Conservation (phyloP, 2,113 vertebrate species). For the Coturnix japonica region DNA sequence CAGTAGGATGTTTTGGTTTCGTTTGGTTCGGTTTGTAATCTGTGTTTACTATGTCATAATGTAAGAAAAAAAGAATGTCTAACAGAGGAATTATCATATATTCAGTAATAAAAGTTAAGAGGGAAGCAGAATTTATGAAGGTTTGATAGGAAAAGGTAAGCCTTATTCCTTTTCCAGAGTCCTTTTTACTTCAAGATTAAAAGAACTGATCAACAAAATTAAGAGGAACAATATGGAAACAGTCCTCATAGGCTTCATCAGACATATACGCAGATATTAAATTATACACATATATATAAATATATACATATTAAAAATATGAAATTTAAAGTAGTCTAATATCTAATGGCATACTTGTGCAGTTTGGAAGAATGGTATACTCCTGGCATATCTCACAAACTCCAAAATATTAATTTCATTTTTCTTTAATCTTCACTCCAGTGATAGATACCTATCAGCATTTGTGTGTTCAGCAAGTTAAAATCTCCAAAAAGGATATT, state of each 20-base stretch:
- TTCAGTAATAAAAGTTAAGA: not conserved
- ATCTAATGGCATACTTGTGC: not conserved
- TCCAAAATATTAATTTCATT: not conserved
- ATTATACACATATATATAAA: not conserved
- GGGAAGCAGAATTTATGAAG: not conserved
- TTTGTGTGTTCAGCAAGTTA: not conserved
- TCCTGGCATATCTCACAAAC: not conserved
- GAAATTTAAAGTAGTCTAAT: not conserved
- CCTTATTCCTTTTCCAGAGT: not conserved
- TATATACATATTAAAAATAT: not conserved
- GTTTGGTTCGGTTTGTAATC: not conserved
- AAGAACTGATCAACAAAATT: not conserved
- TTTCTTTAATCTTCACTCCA: not conserved
- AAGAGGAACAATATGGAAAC: not conserved
- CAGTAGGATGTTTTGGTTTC: not conserved
- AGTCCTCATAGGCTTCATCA: not conserved
- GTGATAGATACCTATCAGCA: not conserved
- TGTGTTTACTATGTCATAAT: not conserved
- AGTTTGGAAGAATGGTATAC: not conserved
- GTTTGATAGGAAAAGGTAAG: not conserved
- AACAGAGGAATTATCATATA: not conserved
- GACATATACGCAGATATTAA: not conserved
- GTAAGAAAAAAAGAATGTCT: not conserved
- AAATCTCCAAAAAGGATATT: not conserved
- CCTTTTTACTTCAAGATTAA: not conserved